A percentile compares a stretch with the other conserved stretches of the same genome.
Evolutionary conservation across 2,888 invertebrate genomes (phyloP).

Genomic region (Noctua janthe): DNA sequence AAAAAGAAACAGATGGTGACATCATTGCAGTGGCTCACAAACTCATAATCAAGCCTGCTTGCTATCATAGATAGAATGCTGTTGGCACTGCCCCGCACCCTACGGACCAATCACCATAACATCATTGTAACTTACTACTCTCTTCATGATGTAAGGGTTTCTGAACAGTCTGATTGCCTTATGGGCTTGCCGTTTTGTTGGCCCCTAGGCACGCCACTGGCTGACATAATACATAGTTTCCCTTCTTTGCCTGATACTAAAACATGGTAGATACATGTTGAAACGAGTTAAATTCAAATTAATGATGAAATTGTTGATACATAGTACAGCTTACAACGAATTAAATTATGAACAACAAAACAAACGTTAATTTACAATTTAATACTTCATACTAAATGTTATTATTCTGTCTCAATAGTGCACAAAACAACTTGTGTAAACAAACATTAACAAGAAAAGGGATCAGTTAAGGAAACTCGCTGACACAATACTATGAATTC

Average conservation of each 20-base stretch:
- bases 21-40: no score
- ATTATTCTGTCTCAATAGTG: not conserved
- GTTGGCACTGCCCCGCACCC: no score
- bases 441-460: conserved; percentile 38
- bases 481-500: conserved; percentile 58
- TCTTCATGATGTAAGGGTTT: no score
- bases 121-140: no score
- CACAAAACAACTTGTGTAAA: conserved; percentile 9
- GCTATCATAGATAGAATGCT: no score
- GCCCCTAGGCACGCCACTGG: no score
- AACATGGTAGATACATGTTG: not conserved
- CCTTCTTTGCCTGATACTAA: not conserved
- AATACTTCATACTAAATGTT: not conserved
- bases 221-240: not conserved
- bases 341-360: not conserved
- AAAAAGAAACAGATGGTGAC: no score
- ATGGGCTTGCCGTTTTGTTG: no score
- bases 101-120: no score
- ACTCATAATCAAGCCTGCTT: no score
- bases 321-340: not conserved
- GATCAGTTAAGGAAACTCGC: conserved; percentile 39
- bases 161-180: no score
- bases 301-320: not conserved
- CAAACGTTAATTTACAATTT: not conserved
- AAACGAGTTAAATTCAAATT: not conserved